A percentile compares a stretch with the other conserved stretches of the same genome.
Evolutionary conservation across 37 sponge, comb jelly and placozoan genomes (phyloP).

Genomic region (Eunapius fragilis): DNA sequence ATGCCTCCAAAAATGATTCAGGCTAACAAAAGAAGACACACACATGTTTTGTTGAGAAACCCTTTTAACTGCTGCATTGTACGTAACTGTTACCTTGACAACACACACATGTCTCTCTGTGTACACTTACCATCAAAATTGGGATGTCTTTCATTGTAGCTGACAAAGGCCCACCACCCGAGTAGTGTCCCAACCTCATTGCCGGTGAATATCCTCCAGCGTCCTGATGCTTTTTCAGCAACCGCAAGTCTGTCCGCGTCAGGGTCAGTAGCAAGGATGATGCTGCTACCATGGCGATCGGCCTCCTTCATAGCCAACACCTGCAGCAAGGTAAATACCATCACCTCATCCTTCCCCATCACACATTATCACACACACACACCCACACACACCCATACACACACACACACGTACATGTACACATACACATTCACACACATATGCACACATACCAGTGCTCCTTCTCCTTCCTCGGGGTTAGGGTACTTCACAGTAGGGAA

Average conservation of each 20-base stretch:
- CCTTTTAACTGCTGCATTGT: too few species aligned
- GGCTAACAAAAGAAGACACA: too few species aligned
- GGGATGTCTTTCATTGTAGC: constrained; percentile 69
- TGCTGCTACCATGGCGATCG: constrained; percentile 44
- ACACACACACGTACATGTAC: background rate
- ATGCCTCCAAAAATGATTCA: too few species aligned
- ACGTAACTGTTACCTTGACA: too few species aligned
- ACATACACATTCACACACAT: background rate
- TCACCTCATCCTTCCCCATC: background rate
- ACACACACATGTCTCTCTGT: too few species aligned
- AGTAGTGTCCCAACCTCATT: constrained; percentile 93
- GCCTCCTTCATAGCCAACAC: constrained; percentile 90
- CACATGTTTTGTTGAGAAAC: too few species aligned
- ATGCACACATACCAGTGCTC: constrained; percentile 79
- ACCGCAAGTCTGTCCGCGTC: constrained; percentile 97
- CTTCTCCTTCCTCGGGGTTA: constrained; percentile 99
- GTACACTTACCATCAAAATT: constrained; percentile 54
- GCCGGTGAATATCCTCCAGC: constrained; percentile 95
- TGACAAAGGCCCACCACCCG: constrained; percentile 90
- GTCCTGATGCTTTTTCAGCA: constrained; percentile 77
- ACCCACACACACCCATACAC: background rate
- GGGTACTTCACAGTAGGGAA: constrained; percentile 97
- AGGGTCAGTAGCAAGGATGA: constrained; percentile 98
- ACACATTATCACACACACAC: background rate
- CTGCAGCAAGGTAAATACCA: constrained; percentile 16